Evolutionary conservation across 2,888 invertebrate species (phyloP).

Genomic region (Drosophila subquinaria): DNA sequence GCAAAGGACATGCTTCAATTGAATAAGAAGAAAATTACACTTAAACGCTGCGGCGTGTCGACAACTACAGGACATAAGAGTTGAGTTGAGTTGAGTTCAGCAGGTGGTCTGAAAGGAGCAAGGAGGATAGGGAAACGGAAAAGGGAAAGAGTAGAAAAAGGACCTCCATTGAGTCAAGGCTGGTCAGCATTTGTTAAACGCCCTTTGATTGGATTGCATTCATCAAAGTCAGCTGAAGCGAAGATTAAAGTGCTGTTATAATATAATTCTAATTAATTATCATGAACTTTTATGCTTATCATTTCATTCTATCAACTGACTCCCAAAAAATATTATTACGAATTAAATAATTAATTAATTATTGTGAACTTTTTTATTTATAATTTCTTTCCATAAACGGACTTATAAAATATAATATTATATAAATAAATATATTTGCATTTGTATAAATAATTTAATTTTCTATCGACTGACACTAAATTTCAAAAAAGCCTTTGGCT

Average conservation of each 20-base stretch:
- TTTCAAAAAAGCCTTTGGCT: too few relatives aligned
- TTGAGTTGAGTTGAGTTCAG: neutral
- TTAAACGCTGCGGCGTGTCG: conserved; percentile 78
- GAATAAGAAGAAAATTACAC: conserved; percentile 83
- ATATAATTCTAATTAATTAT: neutral
- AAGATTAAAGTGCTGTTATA: conserved; percentile 2
- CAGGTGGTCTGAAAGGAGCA: neutral
- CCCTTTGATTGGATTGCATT: conserved; percentile 63
- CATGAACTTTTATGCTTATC: too few relatives aligned
- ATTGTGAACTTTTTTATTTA: neutral
- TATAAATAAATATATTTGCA: too few relatives aligned
- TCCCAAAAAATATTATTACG: neutral
- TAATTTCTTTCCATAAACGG: neutral
- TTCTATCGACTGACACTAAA: too few relatives aligned
- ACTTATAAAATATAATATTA: too few relatives aligned
- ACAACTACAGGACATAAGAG: conserved; percentile 42
- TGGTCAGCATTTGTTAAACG: conserved; percentile 58
- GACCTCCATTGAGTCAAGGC: conserved; percentile 18
- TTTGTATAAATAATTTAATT: too few relatives aligned
- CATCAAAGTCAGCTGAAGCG: conserved; percentile 21
- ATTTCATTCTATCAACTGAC: neutral
- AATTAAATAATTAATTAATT: neutral
- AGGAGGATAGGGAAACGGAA: neutral
- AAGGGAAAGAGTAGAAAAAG: neutral
- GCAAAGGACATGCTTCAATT: conserved; percentile 82